A percentile compares a stretch with the other conserved stretches of the same genome.
Evolutionary conservation across 2,113 vertebrate species (phyloP).

Genomic region (Ariopsis seemanni): DNA sequence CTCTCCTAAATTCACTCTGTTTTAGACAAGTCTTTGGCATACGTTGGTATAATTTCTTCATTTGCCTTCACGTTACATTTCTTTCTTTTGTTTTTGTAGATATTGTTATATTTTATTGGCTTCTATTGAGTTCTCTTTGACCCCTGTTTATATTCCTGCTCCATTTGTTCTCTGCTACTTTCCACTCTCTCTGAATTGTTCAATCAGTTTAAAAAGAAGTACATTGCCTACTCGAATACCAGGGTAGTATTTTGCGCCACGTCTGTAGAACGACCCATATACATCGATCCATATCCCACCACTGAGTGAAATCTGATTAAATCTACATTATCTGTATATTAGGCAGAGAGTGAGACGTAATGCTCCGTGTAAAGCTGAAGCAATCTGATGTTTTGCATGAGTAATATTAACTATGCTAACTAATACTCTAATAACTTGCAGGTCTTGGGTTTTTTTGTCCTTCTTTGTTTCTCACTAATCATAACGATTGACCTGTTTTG

Average conservation of each 20-base stretch:
- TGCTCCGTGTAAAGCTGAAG: background rate
- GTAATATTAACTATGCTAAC: conserved; percentile 20
- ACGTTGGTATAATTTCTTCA: background rate
- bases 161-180: background rate
- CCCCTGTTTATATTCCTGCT: background rate
- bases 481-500: conserved; percentile 13
- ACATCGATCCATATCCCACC: background rate
- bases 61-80: background rate
- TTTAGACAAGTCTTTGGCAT: background rate
- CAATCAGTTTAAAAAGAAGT: background rate
- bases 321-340: background rate
- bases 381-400: conserved; percentile 37
- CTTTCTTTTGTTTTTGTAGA: background rate
- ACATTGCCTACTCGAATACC: background rate
- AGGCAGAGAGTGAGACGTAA: background rate
- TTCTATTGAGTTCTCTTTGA: background rate
- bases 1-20: background rate
- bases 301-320: background rate
- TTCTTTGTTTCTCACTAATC: conserved; percentile 31
- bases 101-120: background rate
- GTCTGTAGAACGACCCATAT: background rate
- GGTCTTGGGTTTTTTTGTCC: background rate
- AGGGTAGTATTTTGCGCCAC: background rate
- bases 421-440: conserved; percentile 35
- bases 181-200: background rate